Evolutionary conservation across 2,113 vertebrate genomes (phyloP).

Genomic region (Tauraco erythrolophus): DNA sequence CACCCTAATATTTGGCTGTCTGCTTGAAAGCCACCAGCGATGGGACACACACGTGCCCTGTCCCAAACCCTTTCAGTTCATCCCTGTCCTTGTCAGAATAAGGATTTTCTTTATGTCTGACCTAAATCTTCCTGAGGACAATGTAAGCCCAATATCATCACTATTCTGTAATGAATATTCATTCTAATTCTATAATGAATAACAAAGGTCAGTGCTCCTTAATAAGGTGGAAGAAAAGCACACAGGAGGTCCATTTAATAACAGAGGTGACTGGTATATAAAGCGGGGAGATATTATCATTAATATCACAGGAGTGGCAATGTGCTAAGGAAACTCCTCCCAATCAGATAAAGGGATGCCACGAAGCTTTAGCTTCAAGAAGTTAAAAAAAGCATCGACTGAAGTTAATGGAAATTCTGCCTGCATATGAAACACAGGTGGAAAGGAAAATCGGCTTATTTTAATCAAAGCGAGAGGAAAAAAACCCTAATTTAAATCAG

Average conservation of each 20-base stretch:
- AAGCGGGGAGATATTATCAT: background rate
- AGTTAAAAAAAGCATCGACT: conserved; percentile 1
- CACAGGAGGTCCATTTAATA: background rate
- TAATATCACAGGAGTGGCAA: background rate
- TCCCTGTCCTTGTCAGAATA: background rate
- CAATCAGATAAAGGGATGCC: background rate
- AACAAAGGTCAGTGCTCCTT: background rate
- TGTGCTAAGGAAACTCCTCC: conserved; percentile 6
- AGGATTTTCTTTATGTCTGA: background rate
- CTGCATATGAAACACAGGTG: conserved; percentile 49
- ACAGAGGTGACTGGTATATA: background rate
- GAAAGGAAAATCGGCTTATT: conserved; percentile 51
- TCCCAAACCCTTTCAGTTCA: background rate
- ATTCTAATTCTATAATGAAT: background rate
- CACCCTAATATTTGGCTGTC: background rate
- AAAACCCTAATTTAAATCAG: conserved; percentile 47
- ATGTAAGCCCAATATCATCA: background rate
- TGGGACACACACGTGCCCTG: background rate
- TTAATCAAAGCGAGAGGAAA: conserved; percentile 48
- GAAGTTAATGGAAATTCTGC: conserved; percentile 62
- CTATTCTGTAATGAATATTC: conserved; percentile 37
- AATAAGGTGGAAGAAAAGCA: background rate
- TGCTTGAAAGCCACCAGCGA: background rate
- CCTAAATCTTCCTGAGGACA: conserved; percentile 33
- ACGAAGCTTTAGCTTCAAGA: background rate